Base-by-base conservation (phyloP, 1,140 invertebrate genomes). In the Phortica variegata region DNA sequence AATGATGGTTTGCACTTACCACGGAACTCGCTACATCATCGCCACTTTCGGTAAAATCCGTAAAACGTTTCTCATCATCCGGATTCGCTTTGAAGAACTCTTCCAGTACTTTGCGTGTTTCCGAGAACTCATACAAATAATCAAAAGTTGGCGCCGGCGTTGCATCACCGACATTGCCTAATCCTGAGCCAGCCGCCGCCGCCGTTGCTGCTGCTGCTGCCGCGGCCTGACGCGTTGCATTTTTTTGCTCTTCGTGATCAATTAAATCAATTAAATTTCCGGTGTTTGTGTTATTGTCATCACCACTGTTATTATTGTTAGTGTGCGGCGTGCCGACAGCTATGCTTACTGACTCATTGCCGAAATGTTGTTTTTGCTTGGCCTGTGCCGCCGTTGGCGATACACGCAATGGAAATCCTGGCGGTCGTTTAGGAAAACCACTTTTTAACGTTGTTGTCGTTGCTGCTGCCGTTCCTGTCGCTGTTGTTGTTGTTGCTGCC, bases 101-200 rank as follows among this genome's bases (percentile, higher is more conserved):
- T 71, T 93, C 90, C 12, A 94, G 78, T 21, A 93, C 91, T 80
- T 93, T 93, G 40, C 90, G 80, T 10, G 91, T 94, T 76, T 94
- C 90, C 1, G 90, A 93, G 77, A 93, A 93, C 72, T 93, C 90
- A 75, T 93, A 93, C 29, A 92, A 76, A 77, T 91, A 92, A 79
- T 92, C 88, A 72, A 90, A 91, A 3, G 88, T 85, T 16, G 80
- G 76, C 9, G 81, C 10, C 77, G 42, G 23, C 37, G 43, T n/a
- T 37, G 16, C 12, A 6, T 39, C 15, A 18, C 19, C 19, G 16
- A 7, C 13, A 12, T 39, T n/a, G 10, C 12, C 9, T 18, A 18
- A 6, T 8, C 18, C 40, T 2, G 46, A 31, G 18, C 34, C 13
- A 10, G 39, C 36, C 4, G 46, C 45, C n/a, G 47, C 33, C n/a